A percentile compares a stretch with the other conserved stretches of the same genome.
Conservation (phyloP, 2,888 invertebrate species). For the Nymphalis c-album region DNA sequence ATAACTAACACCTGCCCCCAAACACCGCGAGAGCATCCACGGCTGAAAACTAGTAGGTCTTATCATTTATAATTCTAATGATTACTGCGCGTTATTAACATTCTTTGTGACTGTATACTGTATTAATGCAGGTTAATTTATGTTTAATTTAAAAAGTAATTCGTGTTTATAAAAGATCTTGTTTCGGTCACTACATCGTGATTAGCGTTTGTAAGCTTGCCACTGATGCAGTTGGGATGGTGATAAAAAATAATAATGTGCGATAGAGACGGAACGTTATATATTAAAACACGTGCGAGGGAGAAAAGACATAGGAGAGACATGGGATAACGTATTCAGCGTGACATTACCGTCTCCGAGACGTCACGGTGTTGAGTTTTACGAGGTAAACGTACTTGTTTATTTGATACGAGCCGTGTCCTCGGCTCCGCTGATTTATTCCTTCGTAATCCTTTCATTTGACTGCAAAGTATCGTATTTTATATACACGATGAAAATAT, state of each 20-base stretch:
- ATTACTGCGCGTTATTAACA: too few species aligned
- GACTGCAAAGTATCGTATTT: too few species aligned
- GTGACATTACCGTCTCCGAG: conserved; percentile 24
- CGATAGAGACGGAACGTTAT: conserved; percentile 25
- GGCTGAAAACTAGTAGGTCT: too few species aligned
- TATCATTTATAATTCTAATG: too few species aligned
- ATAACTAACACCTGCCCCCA: too few species aligned
- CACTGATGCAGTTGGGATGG: conserved; percentile 29
- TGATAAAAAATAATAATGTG: conserved; percentile 43
- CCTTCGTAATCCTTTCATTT: too few species aligned
- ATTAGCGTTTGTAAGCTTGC: conserved; percentile 41
- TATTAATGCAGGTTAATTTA: too few species aligned
- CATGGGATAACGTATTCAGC: conserved; percentile 20
- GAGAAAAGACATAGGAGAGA: conserved; percentile 5
- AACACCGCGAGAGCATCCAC: too few species aligned
- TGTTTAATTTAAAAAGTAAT: too few species aligned
- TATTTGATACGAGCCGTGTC: not conserved
- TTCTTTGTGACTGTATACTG: too few species aligned
- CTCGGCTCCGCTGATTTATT: not conserved
- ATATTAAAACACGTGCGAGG: conserved; percentile 38
- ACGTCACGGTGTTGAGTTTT: conserved; percentile 15
- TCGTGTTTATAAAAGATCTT: too few species aligned
- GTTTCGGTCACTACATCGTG: conserved; percentile 10
- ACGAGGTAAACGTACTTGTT: conserved; percentile 10
- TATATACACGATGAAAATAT: too few species aligned